Conservation (phyloP, 2,797 vertebrate genomes). For the Acestrorhynchus altus region DNA sequence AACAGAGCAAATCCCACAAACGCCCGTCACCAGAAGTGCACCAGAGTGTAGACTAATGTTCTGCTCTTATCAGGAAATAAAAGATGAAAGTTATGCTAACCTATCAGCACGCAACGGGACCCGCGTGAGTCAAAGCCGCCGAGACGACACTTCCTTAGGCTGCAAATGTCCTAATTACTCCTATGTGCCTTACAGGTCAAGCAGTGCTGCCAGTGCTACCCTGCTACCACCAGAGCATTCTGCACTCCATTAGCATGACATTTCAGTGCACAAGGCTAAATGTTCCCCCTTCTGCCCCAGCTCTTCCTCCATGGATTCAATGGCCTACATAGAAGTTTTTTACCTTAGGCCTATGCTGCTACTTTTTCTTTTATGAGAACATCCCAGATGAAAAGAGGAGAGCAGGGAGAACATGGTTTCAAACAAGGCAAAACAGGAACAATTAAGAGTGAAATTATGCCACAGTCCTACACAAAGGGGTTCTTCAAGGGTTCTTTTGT, state of each 20-base stretch:
- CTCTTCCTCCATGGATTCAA: slow-evolving; percentile 78
- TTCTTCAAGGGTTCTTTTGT: not conserved
- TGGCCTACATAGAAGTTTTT: slow-evolving; percentile 84
- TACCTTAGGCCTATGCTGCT: slow-evolving; percentile 74
- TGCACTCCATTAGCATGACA: slow-evolving; percentile 51
- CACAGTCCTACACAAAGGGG: not conserved
- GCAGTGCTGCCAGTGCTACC: slow-evolving; percentile 49
- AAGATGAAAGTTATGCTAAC: slow-evolving; percentile 47
- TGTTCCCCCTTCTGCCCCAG: slow-evolving; percentile 75
- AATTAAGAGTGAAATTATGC: not conserved
- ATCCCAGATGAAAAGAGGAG: slow-evolving; percentile 68
- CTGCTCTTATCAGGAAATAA: slow-evolving; percentile 20
- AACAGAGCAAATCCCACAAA: slow-evolving; percentile 31
- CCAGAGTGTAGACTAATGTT: slow-evolving; percentile 16
- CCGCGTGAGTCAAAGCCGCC: slow-evolving; percentile 43
- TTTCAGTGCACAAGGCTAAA: slow-evolving; percentile 56
- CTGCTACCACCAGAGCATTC: slow-evolving; percentile 56
- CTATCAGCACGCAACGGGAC: slow-evolving; percentile 38
- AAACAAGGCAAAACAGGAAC: slow-evolving; percentile 43
- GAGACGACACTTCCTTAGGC: slow-evolving; percentile 56
- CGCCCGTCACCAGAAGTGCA: slow-evolving; percentile 15
- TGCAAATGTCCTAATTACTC: slow-evolving; percentile 62
- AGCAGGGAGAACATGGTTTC: slow-evolving; percentile 42
- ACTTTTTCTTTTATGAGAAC: slow-evolving; percentile 50
- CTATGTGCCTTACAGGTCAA: slow-evolving; percentile 60